Conservation (phyloP, 2,888 invertebrate species). For the Phortica magna region DNA sequence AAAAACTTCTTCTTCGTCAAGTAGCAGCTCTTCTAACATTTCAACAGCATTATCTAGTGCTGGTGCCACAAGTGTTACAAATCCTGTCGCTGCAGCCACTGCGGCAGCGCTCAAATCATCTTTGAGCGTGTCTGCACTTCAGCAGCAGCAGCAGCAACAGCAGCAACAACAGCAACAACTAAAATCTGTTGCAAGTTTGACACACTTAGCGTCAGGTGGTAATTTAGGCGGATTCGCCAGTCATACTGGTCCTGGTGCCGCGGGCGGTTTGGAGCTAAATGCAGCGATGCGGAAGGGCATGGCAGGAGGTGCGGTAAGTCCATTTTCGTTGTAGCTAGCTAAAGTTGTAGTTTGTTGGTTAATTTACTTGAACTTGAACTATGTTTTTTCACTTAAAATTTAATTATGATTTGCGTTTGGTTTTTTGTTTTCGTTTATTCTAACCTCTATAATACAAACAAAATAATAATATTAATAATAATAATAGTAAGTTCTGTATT, state of each 20-base stretch:
- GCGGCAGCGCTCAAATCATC: constrained; percentile 11
- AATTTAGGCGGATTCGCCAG: constrained; percentile 51
- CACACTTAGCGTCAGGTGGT: constrained; percentile 41
- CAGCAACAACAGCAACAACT: constrained; percentile 59
- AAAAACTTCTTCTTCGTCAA: constrained; percentile 17
- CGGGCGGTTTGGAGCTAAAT: constrained; percentile 56
- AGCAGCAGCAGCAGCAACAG: constrained; percentile 33
- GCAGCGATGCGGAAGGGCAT: constrained; percentile 69
- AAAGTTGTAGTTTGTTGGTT: constrained; percentile 23
- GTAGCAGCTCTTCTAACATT: constrained; percentile 26
- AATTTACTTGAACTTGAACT: constrained; percentile 8
- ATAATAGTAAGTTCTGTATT: constrained; percentile 16
- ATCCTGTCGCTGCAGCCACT: constrained; percentile 21
- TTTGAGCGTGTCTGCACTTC: constrained; percentile 15
- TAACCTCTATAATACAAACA: constrained; percentile 4
- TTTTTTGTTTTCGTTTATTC: constrained; percentile 20
- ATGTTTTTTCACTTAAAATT: neutral
- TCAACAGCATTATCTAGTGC: neutral
- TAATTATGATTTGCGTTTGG: constrained; percentile 4
- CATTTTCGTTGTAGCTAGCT: constrained; percentile 68
- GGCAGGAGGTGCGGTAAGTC: constrained; percentile 75
- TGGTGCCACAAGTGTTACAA: constrained; percentile 5
- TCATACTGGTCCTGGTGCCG: constrained; percentile 27
- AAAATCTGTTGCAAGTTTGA: constrained; percentile 61
- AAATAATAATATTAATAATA: neutral